A percentile compares a stretch with the other conserved stretches of the same genome.
Conservation (phyloP, 2,113 vertebrate genomes). For the Psettodes erumei region DNA sequence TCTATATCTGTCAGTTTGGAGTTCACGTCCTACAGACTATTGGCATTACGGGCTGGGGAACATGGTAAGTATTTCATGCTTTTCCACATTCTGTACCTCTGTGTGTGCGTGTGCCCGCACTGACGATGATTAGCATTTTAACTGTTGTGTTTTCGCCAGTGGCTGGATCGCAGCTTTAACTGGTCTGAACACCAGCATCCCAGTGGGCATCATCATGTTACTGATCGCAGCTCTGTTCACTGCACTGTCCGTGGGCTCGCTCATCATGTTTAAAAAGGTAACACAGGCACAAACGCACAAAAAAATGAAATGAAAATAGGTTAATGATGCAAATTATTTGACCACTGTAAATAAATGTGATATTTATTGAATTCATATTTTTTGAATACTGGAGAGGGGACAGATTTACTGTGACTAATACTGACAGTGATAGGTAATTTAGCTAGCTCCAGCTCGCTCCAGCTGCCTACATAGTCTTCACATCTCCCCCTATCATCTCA, state of each 20-base stretch:
- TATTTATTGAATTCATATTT: no score
- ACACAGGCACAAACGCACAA: constrained; percentile 24
- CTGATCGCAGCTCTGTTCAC: constrained; percentile 97
- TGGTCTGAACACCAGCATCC: constrained; percentile 93
- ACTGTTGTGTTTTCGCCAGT: constrained; percentile 75
- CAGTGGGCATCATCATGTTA: constrained; percentile 98
- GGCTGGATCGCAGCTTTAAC: constrained; percentile 98
- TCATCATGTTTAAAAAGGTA: constrained; percentile 99
- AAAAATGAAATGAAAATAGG: no score
- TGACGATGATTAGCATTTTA: not conserved
- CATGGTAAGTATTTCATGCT: constrained; percentile 85
- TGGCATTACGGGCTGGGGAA: constrained; percentile 96
- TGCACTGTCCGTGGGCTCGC: constrained; percentile 93
- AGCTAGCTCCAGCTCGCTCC: not conserved
- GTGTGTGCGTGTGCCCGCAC: no score
- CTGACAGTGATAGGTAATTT: not conserved
- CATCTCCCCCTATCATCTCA: not conserved
- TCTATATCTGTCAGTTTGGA: constrained; percentile 98
- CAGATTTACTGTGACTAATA: not conserved
- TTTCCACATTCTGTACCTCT: not conserved
- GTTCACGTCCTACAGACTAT: constrained; percentile 96
- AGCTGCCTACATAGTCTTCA: not conserved
- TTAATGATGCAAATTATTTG: not conserved
- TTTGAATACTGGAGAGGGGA: not conserved
- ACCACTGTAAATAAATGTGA: not conserved